Base-by-base conservation (phyloP, 64 coral and sea anemone genomes). In the Montipora sp. region DNA sequence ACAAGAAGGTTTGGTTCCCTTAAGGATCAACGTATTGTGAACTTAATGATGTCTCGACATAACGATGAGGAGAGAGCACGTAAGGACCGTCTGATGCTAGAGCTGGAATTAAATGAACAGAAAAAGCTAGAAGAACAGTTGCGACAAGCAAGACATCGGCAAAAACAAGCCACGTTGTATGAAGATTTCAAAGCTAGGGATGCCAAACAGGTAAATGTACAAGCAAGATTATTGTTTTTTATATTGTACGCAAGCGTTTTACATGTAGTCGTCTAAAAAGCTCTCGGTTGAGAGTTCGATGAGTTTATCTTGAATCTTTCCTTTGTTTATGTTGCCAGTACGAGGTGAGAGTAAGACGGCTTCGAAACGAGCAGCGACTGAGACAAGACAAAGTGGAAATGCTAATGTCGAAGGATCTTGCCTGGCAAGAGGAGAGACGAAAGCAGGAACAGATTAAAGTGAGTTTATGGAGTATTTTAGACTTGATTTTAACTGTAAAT, bases 1-100 rank as follows among this genome's bases (percentile, higher is more conserved):
- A 11, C 53, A 57, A 57, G 53, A 57, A 3, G 53, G 53, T 57
- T 57, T 57, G 53, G 5, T 57, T 57, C 68, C 45, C 44, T 83
- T 8, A 7, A 98, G 95, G 95, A 98, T 93, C 95, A 98, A 46
- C 92, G 91, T 15, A 98, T 98, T 9, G 94, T 98, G 48, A 75
- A 98, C 47, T 51, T 97, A 14, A 97, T 97, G 95, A 84, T 97
- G 77, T 94, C 95, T 2, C 78, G 95, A 59, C 92, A 98, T 19
- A 78, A 98, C 36, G 95, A 98, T 20, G 92, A 93, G 7, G 92
- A 98, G 43, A 89, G 84, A 89, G 82, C 90, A 53, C 89, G 93
- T 51, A 87, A 79, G 15, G 92, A 98, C 63, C 80, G 77, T 36
- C 57, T 86, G 79, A 92, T 98, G 51, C 79, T 97, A 16, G 95